Evolutionary conservation across 2,797 vertebrate genomes (phyloP).

Genomic region (Falco rusticolus): DNA sequence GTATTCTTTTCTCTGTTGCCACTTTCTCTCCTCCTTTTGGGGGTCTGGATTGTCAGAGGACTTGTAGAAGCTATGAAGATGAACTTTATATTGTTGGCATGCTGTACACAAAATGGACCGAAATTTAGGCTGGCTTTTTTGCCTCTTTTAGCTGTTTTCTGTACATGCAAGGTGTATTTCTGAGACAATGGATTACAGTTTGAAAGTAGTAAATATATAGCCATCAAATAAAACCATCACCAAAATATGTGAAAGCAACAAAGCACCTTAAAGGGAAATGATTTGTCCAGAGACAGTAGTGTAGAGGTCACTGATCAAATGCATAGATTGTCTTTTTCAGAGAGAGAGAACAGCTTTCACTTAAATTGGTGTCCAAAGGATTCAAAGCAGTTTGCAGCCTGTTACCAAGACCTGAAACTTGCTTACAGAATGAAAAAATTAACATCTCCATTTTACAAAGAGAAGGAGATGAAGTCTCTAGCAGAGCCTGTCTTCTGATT

Average conservation of each 20-base stretch:
- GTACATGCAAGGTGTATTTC: neutral
- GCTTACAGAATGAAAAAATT: neutral
- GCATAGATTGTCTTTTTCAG: neutral
- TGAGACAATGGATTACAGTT: neutral
- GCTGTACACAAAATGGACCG: neutral
- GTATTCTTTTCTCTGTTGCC: neutral
- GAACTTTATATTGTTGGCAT: neutral
- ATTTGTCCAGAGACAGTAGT: neutral
- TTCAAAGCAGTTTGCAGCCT: neutral
- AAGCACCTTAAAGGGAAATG: neutral
- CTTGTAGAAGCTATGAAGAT: neutral
- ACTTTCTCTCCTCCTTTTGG: neutral
- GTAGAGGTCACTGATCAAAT: neutral
- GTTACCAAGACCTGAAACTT: neutral
- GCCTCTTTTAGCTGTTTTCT: neutral
- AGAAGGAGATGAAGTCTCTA: neutral
- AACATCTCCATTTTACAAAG: neutral
- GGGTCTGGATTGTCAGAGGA: neutral
- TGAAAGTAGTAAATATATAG: neutral
- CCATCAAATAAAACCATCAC: neutral
- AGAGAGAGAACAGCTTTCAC: neutral
- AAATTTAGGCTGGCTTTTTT: neutral
- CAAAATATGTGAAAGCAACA: neutral
- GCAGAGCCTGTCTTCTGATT: neutral
- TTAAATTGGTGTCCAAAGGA: neutral